Evolutionary conservation across 2,888 invertebrate species (phyloP), one percentile per base, ranked within the genome.

Genomic region (Orchesella flavescens): DNA sequence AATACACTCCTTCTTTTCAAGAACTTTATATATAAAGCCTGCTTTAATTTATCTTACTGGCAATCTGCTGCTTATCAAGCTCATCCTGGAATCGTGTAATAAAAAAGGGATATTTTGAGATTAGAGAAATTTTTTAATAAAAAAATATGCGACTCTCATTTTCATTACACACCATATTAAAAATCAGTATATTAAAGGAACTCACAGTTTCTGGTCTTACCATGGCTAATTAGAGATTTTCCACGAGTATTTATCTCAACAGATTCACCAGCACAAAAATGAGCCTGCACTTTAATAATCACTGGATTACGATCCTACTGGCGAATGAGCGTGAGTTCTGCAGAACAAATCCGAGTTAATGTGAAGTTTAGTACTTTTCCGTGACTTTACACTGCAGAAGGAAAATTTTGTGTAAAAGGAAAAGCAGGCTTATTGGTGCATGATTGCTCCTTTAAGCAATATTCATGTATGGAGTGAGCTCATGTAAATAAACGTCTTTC

Each of bases 61-160:
- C 95, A 89, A 96, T 94, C 92, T 96, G 96, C 93, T 96, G 96
- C 91, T 96, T 93, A 85, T 96, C 96, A 90, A 96, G 93, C 92
- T 96, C 96, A 91, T 96, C 95, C 90, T 94, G 95, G 95, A 96
- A 92, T 87, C 2, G 2, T 34, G 34, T 92, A 93, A 89, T 89
- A 88, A 85, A 15, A 57, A 93, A 89, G 89, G 88, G 89, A 88
- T 86, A 10, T 12, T n/a, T 57, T 17, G 21, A 9, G 13, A 53
- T 53, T 19, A 61, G 23, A 61, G 13, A 83, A 23, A 55, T 68
- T 10, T 1, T 53, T 46, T 17, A 21, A 21, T 17, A 10, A 57
- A 19, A n/a, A 23, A 7, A 21, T 7, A 59, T 9, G 21, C 44
- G 66, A 19, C 43, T 21, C 46, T 44, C 34, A 49, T 13, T 53